phyloP scores from a whole-genome alignment of 1,140 invertebrate genomes.

The Brachystomella parvula region DNA sequence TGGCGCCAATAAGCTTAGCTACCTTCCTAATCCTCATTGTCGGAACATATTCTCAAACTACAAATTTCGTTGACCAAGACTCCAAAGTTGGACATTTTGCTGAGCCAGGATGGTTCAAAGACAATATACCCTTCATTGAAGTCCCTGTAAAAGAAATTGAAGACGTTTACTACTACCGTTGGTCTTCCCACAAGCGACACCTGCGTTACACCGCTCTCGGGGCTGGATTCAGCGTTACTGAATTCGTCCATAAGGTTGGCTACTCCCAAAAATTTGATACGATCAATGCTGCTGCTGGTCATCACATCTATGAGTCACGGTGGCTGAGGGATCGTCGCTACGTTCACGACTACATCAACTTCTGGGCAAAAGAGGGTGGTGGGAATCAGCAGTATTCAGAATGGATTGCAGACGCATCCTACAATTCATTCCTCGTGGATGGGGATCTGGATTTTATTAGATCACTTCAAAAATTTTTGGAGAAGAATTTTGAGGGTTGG shows the following conservation, averaged over 20 bases:
- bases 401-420: slow-evolving; percentile 34
- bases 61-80: slow-evolving; percentile 25
- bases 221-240: slow-evolving; percentile 30
- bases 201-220: slow-evolving; percentile 31
- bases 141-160: slow-evolving; percentile 31
- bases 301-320: slow-evolving; percentile 34
- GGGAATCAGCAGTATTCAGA: slow-evolving; percentile 29
- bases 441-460: slow-evolving; percentile 28
- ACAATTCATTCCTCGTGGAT: slow-evolving; percentile 19
- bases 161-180: slow-evolving; percentile 35
- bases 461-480: slow-evolving; percentile 23
- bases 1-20: too few species aligned
- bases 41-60: too few species aligned
- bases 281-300: slow-evolving; percentile 34
- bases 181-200: slow-evolving; percentile 30
- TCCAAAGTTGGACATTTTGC: slow-evolving; percentile 22
- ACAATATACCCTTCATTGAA: slow-evolving; percentile 36
- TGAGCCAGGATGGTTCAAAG: slow-evolving; percentile 31
- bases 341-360: slow-evolving; percentile 34
- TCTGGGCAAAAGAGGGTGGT: slow-evolving; percentile 32
- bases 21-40: too few species aligned
- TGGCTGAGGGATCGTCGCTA: slow-evolving; percentile 29
- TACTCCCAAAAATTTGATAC: slow-evolving; percentile 33
- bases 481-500: slow-evolving; percentile 30
- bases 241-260: slow-evolving; percentile 31